These are phyloP conservation scores for Philopedon plagiatum DNA, from an alignment of 2,888 invertebrate genomes.

Conservation along the genomic window DNA sequence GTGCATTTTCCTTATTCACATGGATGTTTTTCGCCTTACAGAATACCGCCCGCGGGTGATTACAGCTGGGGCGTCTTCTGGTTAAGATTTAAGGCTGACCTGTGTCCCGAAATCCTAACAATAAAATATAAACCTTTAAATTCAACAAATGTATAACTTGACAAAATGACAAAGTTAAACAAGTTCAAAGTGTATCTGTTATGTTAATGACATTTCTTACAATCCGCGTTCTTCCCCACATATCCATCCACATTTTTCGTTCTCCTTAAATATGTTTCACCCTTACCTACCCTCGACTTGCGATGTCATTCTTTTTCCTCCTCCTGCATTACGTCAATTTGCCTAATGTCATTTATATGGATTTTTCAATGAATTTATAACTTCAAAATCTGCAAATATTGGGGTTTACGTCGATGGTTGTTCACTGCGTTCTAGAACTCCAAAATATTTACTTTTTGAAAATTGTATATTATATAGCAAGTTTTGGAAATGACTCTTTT, in stretches of 20 bases:
- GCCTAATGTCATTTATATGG: slow-evolving; percentile 42
- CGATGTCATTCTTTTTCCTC: slow-evolving; percentile 34
- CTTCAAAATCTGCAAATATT: slow-evolving; percentile 41
- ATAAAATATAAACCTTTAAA: too few relatives aligned
- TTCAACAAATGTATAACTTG: background rate
- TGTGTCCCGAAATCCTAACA: too few relatives aligned
- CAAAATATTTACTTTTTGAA: too few relatives aligned
- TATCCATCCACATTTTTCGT: slow-evolving; percentile 7
- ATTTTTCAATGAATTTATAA: slow-evolving; percentile 44
- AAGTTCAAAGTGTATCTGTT: slow-evolving; percentile 21
- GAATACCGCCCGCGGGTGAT: too few relatives aligned
- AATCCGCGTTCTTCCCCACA: slow-evolving; percentile 1
- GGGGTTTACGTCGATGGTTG: slow-evolving; percentile 16
- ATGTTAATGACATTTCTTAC: slow-evolving; percentile 8
- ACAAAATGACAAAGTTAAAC: slow-evolving; percentile 16
- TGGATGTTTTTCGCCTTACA: too few relatives aligned
- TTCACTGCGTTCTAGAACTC: slow-evolving; percentile 2
- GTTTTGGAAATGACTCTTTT: too few relatives aligned
- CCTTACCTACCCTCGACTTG: slow-evolving; percentile 20
- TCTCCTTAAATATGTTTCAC: background rate
- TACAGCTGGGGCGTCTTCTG: too few relatives aligned
- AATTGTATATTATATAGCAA: too few relatives aligned
- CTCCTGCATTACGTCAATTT: slow-evolving; percentile 43
- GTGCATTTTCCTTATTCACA: too few relatives aligned
- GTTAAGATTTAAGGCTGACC: too few relatives aligned